These are phyloP conservation scores for Bubo bubo DNA, from an alignment of 2,113 vertebrate genomes.

Conservation along the genomic window DNA sequence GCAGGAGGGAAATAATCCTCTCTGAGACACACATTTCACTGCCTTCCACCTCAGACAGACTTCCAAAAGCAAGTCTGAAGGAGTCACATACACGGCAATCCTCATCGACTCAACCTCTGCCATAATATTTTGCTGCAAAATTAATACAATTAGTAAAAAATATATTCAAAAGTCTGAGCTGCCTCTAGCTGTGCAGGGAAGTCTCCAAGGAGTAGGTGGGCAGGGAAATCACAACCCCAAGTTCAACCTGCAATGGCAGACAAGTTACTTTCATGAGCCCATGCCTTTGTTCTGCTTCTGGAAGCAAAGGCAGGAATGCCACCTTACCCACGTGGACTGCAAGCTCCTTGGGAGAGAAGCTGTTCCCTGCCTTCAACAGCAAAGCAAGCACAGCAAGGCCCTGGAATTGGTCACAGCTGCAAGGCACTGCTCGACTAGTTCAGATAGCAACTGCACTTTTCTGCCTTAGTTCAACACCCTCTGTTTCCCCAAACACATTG, in stretches of 20 bases:
- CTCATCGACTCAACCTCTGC: neutral
- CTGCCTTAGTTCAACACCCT: neutral
- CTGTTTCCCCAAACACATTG: fast-evolving
- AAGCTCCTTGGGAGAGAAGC: neutral
- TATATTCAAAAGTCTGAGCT: fast-evolving
- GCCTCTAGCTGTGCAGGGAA: neutral
- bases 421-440: neutral
- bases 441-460: neutral
- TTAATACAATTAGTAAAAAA: neutral
- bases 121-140: neutral
- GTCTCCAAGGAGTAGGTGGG: fast-evolving
- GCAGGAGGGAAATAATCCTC: neutral
- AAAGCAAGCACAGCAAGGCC: neutral
- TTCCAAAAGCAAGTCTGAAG: neutral
- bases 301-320: neutral
- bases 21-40: neutral
- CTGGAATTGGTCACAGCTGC: neutral
- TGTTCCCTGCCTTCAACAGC: neutral
- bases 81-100: neutral
- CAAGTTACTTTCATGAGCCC: neutral
- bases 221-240: neutral
- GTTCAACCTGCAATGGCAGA: neutral
- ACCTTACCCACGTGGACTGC: neutral
- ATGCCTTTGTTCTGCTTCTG: neutral
- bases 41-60: neutral